Evolutionary conservation across 2,888 invertebrate species (phyloP).

Genomic region (Cataglyphis altisquamis): DNA sequence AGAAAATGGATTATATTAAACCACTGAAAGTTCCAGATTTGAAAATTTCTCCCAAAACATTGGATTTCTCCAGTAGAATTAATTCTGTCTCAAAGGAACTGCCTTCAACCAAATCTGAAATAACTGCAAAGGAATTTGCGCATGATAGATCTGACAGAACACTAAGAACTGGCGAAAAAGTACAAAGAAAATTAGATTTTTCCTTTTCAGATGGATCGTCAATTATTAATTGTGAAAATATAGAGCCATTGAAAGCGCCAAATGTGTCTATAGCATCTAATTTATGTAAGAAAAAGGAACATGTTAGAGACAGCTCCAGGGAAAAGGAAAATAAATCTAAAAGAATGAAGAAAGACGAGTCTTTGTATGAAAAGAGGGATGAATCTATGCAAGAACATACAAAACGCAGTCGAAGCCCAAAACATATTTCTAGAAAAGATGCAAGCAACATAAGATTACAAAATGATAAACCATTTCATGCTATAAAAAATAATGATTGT

Average conservation of each 20-base stretch:
- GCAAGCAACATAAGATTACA: slow-evolving; percentile 72
- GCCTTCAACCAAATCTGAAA: slow-evolving; percentile 74
- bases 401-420: slow-evolving; percentile 78
- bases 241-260: slow-evolving; percentile 82
- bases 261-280: slow-evolving; percentile 80
- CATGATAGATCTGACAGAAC: slow-evolving; percentile 76
- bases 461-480: slow-evolving; percentile 73
- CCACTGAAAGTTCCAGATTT: slow-evolving; percentile 84
- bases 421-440: slow-evolving; percentile 81
- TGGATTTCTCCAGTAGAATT: slow-evolving; percentile 81
- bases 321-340: slow-evolving; percentile 84
- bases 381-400: slow-evolving; percentile 74
- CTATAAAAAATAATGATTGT: slow-evolving; percentile 76
- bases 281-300: slow-evolving; percentile 82
- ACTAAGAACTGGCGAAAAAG: slow-evolving; percentile 78
- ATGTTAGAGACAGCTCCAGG: slow-evolving; percentile 79
- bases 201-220: slow-evolving; percentile 80
- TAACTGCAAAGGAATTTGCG: slow-evolving; percentile 66
- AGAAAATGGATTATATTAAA: slow-evolving; percentile 82
- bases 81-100: slow-evolving; percentile 78
- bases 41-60: slow-evolving; percentile 83
- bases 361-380: slow-evolving; percentile 68
- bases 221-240: slow-evolving; percentile 79
- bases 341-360: slow-evolving; percentile 82
- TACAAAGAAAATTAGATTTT: slow-evolving; percentile 83